Evolutionary conservation across 1,140 invertebrate genomes (phyloP), one percentile per base, ranked within the genome.

Genomic region (Drosophila micromelanica): DNA sequence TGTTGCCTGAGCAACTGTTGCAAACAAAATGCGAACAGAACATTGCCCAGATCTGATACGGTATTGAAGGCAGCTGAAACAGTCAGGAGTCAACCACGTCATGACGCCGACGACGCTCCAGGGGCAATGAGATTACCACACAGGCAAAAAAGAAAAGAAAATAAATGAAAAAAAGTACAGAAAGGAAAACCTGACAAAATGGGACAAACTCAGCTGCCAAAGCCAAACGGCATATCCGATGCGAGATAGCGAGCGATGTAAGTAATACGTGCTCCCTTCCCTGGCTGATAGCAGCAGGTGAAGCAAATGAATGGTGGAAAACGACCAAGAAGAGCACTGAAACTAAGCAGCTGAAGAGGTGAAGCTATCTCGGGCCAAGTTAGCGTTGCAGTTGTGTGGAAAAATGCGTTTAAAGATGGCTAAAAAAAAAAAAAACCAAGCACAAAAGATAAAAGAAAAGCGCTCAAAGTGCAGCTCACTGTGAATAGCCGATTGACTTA

Each of bases 141-240:
- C 64, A 68, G 37, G n/a, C 45, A 52, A 45, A 35, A 64, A 42
- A 37, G 49, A n/a, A 51, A 40, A 35, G 43, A 30, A 43, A 23
- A 3, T 27, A 0, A 27, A 27, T 27, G 23, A 5, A 27, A 23
- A 9, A 46, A n/a, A 48, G 13, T 40, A 0, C 20, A 27, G 20
- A 51, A 2, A 23, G 8, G 20, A 40, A 13, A 15, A 54, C 2
- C 43, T 20, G 11, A 17, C 17, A 45, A 13, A 23, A 42, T 40
- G 40, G 27, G 54, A 51, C 55, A 51, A 57, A 42, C 54, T 48
- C 40, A 63, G 64, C 59, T 63, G 77, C 8, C 38, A 43, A 46
- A 35, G 51, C 54, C 59, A 85, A 76, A 76, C 65, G 73, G 76
- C 80, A 77, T 76, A 82, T 76, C 73, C 70, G 81, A 73, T 85